Percentiles rank a stretch among this genome's conserved stretches.
phyloP scores from a whole-genome alignment of 2,888 invertebrate species.

The Drosophila algonquin region DNA sequence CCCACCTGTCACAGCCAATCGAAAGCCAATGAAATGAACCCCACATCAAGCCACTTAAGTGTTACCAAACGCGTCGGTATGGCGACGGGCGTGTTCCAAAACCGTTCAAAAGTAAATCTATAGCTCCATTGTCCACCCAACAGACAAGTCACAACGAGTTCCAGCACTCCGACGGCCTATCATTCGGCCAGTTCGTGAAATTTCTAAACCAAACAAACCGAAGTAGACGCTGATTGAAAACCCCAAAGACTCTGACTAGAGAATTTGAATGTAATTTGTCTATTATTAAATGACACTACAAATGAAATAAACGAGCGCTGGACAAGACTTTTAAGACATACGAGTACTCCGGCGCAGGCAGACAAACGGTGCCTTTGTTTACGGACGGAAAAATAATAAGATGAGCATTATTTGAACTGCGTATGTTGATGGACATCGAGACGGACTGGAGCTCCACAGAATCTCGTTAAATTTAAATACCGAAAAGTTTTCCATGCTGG shows the following conservation, averaged over 20 bases:
- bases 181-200: slow-evolving; percentile 43
- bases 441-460: slow-evolving; percentile 3
- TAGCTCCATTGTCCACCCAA: not conserved
- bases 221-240: not conserved
- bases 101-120: slow-evolving; percentile 2
- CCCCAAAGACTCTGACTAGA: slow-evolving; percentile 39
- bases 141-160: slow-evolving; percentile 1
- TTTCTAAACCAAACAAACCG: slow-evolving; percentile 45
- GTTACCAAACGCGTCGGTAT: slow-evolving; percentile 30
- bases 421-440: slow-evolving; percentile 20
- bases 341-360: not conserved
- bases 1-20: slow-evolving; percentile 17
- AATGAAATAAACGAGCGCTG: slow-evolving; percentile 6
- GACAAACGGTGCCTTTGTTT: slow-evolving; percentile 5
- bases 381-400: slow-evolving; percentile 32
- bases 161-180: not conserved
- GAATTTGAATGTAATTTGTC: slow-evolving; percentile 66
- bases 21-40: too few relatives aligned
- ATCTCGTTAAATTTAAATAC: slow-evolving; percentile 24
- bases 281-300: slow-evolving; percentile 27
- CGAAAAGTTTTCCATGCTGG: slow-evolving; percentile 43
- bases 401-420: slow-evolving; percentile 50
- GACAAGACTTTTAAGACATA: slow-evolving; percentile 1
- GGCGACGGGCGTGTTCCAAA: slow-evolving; percentile 31
- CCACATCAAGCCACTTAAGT: slow-evolving; percentile 44